Base-by-base conservation (phyloP, 2,888 invertebrate genomes). In the Eumacrocentrus americanus region DNA sequence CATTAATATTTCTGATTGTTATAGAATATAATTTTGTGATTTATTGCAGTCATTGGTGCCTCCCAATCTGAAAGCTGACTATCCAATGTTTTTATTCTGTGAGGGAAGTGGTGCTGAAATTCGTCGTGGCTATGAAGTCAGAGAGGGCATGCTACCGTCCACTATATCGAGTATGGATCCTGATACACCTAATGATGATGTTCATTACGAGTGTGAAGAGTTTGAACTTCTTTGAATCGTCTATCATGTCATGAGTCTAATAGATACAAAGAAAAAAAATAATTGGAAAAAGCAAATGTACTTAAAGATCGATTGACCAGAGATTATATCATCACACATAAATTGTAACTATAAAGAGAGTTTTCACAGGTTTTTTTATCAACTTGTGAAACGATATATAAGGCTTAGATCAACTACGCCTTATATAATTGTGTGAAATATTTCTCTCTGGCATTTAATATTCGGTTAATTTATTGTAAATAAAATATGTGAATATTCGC, bases 71-170 rank as follows among this genome's bases (percentile, higher is more conserved):
- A 68, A 84, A 80, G 84, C 83, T 64, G 89, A 91, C 73, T 94
- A 94, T 81, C 94, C 94, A 25, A 88, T 94, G 84, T 94, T 94
- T 82, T 88, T 89, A 62, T 88, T 94, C 74, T 87, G 89, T 65
- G 87, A 90, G 71, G 92, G 92, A 60, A 87, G 88, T 70, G 86
- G 87, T 70, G 82, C 83, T 69, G 86, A 88, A 71, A 77, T 78
- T 7, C 70, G 73, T 14, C 68, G 67, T 7, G 68, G 72, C 11
- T 70, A 72, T 38, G 75, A 75, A 57, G 72, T 67, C 16, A 67
- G 68, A 1, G 75, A 75, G 37, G 72, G 60, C 50, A 67, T 64
- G 48, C 48, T 72, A 3, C 60, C 74, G 23, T 70, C 75, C 6
- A 65, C 73, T 9, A 58, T 71, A 23, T 61, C 71, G 23, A 23